Base-by-base conservation (phyloP, 2,113 vertebrate genomes). In the Syngnathoides biaculeatus region DNA sequence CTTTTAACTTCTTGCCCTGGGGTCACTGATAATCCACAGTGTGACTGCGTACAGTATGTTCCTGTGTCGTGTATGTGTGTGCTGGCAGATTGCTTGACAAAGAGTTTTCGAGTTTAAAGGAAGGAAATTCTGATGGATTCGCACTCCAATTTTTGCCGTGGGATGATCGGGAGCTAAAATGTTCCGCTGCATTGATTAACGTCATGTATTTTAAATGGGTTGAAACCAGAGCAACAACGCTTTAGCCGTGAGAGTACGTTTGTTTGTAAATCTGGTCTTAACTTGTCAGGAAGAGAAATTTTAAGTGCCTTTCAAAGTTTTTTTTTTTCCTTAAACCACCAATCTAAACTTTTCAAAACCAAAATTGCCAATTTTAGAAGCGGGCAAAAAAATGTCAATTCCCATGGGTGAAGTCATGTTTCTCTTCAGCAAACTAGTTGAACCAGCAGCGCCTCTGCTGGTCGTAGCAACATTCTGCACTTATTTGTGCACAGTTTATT, bases 201-300 rank as follows among this genome's bases (percentile, higher is more conserved):
- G 57, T 35, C 27, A 40, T 81, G 42, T 68, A 68, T 77, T 61
- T 74, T 59, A 68, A 78, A 84, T 75, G 63, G 12, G 39, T 40
- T 73, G 78, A 77, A 85, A 83, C 80, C 84, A 86, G 80, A 73
- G 86, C 73, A 85, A 80, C 79, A 43, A 76, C 62, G 64, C 39
- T 64, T 71, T 20, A 61, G 65, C 48, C 45, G 61, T 61, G 22
- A 78, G 45, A 26, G 45, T 70, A 74, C 20, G 10, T 8, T 50
- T 2, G 48, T 50, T 20, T n/a, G 48, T 50, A 79, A 69, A 65
- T 61, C 57, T 24, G 24, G 45, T 70, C 68, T 75, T n/a, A 66
- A 65, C 65, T 43, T 30, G 56, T 17, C 24, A 26, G 55, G 22
- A 26, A 57, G 26, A 14, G 13, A 2, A 19, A n/a, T 20, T 20